Conservation (phyloP, 2,888 invertebrate species). For the Oithona nana region DNA sequence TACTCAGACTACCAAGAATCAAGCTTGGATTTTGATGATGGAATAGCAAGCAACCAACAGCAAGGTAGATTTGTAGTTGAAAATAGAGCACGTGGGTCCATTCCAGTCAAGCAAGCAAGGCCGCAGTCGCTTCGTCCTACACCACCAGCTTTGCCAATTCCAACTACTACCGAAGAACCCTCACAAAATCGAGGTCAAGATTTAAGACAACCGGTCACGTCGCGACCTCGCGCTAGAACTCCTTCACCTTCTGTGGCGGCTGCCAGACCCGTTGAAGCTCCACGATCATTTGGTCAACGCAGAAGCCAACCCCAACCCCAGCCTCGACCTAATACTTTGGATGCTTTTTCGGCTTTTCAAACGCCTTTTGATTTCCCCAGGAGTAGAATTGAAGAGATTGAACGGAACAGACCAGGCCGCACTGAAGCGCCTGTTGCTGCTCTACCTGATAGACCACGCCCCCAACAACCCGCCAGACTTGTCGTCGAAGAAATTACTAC, state of each 20-base stretch:
- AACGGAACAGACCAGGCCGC: not conserved
- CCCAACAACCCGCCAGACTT: no score
- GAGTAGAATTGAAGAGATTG: not conserved
- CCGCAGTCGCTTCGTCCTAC: no score
- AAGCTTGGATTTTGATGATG: not conserved
- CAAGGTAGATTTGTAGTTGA: not conserved
- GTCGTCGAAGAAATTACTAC: no score
- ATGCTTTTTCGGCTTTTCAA: not conserved
- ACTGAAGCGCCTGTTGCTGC: not conserved
- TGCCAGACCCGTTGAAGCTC: not conserved
- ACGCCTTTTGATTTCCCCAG: not conserved
- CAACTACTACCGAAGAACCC: not conserved
- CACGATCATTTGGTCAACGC: not conserved
- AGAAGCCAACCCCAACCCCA: not conserved
- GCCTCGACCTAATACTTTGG: not conserved
- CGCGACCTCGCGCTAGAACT: not conserved
- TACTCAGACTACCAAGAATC: not conserved
- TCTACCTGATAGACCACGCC: no score
- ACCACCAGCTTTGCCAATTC: no score
- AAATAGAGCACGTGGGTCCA: slow-evolving; percentile 1
- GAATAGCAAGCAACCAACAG: not conserved
- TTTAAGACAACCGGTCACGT: not conserved
- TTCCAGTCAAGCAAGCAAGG: not conserved
- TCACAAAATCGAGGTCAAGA: not conserved
- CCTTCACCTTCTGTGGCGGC: no score